Evolutionary conservation across 2,888 invertebrate species (phyloP).

Genomic region (Physocephala rufipes): DNA sequence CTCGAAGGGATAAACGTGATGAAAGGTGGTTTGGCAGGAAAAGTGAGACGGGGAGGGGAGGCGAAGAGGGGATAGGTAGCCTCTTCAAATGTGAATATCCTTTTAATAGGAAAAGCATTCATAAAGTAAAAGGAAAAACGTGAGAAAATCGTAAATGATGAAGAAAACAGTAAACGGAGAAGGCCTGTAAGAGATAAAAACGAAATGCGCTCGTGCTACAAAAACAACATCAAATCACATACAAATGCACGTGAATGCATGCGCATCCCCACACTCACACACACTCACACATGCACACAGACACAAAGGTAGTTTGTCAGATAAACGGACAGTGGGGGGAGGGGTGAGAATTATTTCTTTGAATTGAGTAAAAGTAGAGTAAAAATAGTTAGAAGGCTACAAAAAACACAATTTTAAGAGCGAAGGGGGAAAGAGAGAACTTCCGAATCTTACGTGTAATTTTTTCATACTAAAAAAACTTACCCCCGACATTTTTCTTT

Average conservation of each 20-base stretch:
- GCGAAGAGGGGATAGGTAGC: slow-evolving; percentile 11
- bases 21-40: neutral
- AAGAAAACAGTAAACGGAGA: neutral
- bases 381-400: neutral
- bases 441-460: no score
- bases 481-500: slow-evolving; percentile 24
- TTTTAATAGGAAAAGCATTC: slow-evolving; percentile 34
- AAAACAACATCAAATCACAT: no score
- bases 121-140: slow-evolving; percentile 27
- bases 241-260: no score
- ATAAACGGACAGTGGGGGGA: no score
- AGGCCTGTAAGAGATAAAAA: no score
- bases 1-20: no score
- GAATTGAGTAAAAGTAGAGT: neutral
- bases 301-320: no score
- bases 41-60: no score
- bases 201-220: no score
- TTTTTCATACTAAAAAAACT: no score
- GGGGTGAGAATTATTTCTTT: neutral
- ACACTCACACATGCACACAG: neutral
- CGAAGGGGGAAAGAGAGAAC: neutral
- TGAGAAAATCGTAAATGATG: slow-evolving; percentile 18
- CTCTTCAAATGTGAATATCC: slow-evolving; percentile 44
- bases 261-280: neutral
- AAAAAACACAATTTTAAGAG: slow-evolving; percentile 25